Percentiles rank a stretch among this genome's conserved stretches.
These are phyloP conservation scores for Zaprionus tsacasi DNA, from an alignment of 1,140 invertebrate genomes.

Conservation along the genomic window DNA sequence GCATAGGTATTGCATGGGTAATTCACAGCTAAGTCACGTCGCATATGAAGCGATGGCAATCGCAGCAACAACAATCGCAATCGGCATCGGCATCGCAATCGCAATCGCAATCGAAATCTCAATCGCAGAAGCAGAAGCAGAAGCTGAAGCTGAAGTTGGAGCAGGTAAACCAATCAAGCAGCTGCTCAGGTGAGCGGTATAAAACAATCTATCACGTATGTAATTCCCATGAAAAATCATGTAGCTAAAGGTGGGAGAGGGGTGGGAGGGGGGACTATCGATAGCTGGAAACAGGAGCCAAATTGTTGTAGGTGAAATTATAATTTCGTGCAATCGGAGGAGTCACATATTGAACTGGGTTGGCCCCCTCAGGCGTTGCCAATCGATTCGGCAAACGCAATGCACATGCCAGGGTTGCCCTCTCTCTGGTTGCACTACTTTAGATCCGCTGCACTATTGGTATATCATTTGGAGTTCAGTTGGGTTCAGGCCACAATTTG, in stretches of 20 bases:
- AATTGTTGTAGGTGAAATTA: conserved; percentile 81
- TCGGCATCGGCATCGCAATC: conserved; percentile 19
- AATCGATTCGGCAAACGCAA: conserved; percentile 76
- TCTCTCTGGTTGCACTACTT: conserved; percentile 59
- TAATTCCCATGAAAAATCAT: conserved; percentile 80
- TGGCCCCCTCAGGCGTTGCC: conserved; percentile 57
- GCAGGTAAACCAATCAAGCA: conserved; percentile 68
- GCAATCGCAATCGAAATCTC: conserved; percentile 23
- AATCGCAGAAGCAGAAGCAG: conserved; percentile 47
- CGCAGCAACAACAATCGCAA: conserved; percentile 10
- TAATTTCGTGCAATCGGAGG: conserved; percentile 63
- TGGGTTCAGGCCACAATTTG: conserved; percentile 68
- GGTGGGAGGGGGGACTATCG: background rate
- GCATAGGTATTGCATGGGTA: conserved; percentile 19
- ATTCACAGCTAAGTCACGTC: conserved; percentile 68
- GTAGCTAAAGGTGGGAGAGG: background rate
- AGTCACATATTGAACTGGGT: conserved; percentile 51
- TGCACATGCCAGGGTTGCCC: conserved; percentile 54
- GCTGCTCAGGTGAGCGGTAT: conserved; percentile 45
- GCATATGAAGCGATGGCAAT: conserved; percentile 66
- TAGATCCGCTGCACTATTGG: conserved; percentile 21
- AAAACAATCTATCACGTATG: conserved; percentile 80
- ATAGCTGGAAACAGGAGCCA: conserved; percentile 66
- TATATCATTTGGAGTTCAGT: conserved; percentile 20
- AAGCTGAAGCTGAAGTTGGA: conserved; percentile 13